Percentiles rank a stretch among this genome's conserved stretches.
These are phyloP conservation scores for Dyspetes luteomarginatus DNA, from an alignment of 2,888 invertebrate genomes.

Conservation along the genomic window DNA sequence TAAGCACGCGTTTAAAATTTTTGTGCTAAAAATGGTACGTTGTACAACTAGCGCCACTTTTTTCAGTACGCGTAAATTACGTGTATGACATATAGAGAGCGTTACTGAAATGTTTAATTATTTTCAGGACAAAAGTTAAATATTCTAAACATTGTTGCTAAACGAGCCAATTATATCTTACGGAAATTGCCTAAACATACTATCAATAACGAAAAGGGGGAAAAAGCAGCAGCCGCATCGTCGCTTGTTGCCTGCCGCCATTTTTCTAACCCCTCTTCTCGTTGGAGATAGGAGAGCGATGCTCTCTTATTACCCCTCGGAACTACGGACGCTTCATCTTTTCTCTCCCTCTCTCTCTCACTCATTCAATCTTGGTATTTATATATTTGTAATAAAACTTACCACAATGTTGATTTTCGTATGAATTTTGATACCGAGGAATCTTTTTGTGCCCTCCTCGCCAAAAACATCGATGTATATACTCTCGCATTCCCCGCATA, in stretches of 20 bases:
- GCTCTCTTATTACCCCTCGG: slow-evolving; percentile 8
- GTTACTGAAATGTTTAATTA: neutral
- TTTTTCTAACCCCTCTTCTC: slow-evolving; percentile 75
- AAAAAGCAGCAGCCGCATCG: slow-evolving; percentile 36
- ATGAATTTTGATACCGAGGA: slow-evolving; percentile 79
- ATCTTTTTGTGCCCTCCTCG: slow-evolving; percentile 79
- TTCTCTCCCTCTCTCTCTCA: neutral
- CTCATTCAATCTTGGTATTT: neutral
- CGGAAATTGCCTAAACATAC: neutral
- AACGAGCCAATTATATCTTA: neutral
- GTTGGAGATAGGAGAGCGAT: slow-evolving; percentile 33
- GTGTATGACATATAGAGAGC: neutral
- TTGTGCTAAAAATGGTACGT: no score
- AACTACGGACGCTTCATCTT: neutral
- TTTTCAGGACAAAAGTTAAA: neutral
- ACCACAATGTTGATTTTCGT: slow-evolving; percentile 81
- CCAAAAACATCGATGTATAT: slow-evolving; percentile 81
- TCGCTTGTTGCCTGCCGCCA: slow-evolving; percentile 69
- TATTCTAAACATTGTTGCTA: neutral
- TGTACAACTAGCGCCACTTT: no score
- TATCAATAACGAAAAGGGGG: neutral
- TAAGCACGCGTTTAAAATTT: neutral
- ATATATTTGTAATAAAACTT: slow-evolving; percentile 66
- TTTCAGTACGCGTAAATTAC: no score
- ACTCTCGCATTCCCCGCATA: slow-evolving; percentile 79